Evolutionary conservation across 2,888 invertebrate genomes (phyloP), one percentile per base, ranked within the genome.

Genomic region (Drosophila lacicola): DNA sequence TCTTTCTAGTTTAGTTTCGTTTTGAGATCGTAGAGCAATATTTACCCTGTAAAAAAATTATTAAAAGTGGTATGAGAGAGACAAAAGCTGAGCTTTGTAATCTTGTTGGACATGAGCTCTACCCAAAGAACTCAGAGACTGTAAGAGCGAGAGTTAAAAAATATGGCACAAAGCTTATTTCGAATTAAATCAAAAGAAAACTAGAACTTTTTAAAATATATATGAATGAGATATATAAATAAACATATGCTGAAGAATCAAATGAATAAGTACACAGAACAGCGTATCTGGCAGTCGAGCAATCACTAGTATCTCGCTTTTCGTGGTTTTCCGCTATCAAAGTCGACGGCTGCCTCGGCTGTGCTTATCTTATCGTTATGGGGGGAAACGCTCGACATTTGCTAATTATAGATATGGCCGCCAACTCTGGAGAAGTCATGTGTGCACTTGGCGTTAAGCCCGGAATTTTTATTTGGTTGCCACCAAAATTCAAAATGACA

Each of bases 391-490:
- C 56, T 63, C 64, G 70, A 71, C 84, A 75, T 72, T 87, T 78
- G 90, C 88, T 87, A 90, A 90, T 83, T 90, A 84, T 88, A 89
- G 74, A 86, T 67, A 81, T 29, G 70, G 63, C 57, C 56, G 51
- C 11, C 46, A 56, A 37, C 70, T 51, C 55, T 47, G 37, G 33
- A n/a, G 8, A 8, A 71, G 88, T 88, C 84, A 81, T 88, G 81
- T 86, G 88, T 86, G 88, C 82, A 78, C 82, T 84, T 73, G 47
- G 50, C 41, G 17, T 10, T 74, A 37, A 78, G 75, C 50, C 39
- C 36, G 6, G 57, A 50, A 63, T 76, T 82, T 82, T 58, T 29
- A 25, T 37, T 21, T 51, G 50, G 53, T 17, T 17, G 34, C 45
- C 56, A 51, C 44, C 39, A 55, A 57, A 49, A n/a, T 17, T 17